phyloP scores from a whole-genome alignment of 2,797 vertebrate species.

The Oryzias sinensis region DNA sequence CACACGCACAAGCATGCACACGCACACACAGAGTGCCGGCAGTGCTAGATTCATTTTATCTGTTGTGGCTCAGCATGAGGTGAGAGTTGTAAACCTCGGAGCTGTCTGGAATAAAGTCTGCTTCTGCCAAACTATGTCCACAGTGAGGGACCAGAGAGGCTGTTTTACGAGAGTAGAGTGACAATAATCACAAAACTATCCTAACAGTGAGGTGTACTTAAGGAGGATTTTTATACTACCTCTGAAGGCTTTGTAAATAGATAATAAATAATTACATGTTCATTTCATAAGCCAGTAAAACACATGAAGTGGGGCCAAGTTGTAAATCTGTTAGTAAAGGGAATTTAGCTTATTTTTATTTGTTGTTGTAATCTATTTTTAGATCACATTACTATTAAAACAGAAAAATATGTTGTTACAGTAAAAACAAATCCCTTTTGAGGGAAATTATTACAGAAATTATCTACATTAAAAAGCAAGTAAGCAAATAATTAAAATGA shows the following conservation, averaged over 20 bases:
- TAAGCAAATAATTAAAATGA: too few species aligned
- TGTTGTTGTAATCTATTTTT: neutral
- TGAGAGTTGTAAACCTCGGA: constrained; percentile 50
- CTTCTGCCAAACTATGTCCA: constrained; percentile 41
- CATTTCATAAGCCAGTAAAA: constrained; percentile 14
- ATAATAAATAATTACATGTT: constrained; percentile 29
- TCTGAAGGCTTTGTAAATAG: constrained; percentile 15
- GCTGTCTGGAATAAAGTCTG: constrained; percentile 58
- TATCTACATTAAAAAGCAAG: too few species aligned
- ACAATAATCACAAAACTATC: constrained; percentile 27
- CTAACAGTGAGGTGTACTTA: constrained; percentile 15
- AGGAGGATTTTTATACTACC: constrained; percentile 26
- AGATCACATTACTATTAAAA: neutral
- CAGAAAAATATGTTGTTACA: too few species aligned
- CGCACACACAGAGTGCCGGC: constrained; percentile 8
- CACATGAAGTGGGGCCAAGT: constrained; percentile 6
- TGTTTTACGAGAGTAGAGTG: constrained; percentile 36
- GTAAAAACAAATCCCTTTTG: too few species aligned
- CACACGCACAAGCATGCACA: constrained; percentile 23
- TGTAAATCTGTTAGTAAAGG: constrained; percentile 2
- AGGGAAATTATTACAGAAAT: too few species aligned
- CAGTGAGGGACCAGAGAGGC: constrained; percentile 21
- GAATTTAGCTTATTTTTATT: neutral
- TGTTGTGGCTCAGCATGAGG: constrained; percentile 54
- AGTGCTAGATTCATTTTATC: constrained; percentile 59